Conservation (phyloP, 1,140 invertebrate species). For the Leucophenga varia region DNA sequence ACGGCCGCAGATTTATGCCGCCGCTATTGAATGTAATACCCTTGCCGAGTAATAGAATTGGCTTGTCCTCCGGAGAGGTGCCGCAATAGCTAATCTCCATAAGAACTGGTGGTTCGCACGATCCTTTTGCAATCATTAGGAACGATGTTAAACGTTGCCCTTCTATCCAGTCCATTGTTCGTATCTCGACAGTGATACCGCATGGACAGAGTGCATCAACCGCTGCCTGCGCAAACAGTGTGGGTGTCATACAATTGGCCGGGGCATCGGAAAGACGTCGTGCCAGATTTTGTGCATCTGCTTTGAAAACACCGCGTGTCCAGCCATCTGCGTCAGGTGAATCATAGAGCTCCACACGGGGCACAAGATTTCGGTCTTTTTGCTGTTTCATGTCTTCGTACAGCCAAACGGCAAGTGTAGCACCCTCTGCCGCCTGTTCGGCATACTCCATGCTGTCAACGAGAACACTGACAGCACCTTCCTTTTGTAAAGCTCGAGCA, state of each 20-base stretch:
- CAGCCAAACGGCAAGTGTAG: slow-evolving; percentile 62
- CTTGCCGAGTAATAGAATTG: slow-evolving; percentile 73
- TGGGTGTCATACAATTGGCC: slow-evolving; percentile 83
- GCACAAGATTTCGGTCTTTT: slow-evolving; percentile 57
- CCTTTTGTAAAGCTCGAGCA: slow-evolving; percentile 60
- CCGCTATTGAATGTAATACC: slow-evolving; percentile 87
- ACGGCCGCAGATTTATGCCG: slow-evolving; percentile 73
- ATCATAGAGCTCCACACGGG: slow-evolving; percentile 57
- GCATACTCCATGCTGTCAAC: slow-evolving; percentile 71
- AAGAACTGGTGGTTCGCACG: slow-evolving; percentile 69
- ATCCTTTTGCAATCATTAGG: slow-evolving; percentile 74
- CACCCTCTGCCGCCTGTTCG: too few species aligned
- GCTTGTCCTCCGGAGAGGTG: slow-evolving; percentile 56
- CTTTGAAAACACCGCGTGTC: slow-evolving; percentile 70
- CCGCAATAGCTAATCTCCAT: slow-evolving; percentile 68
- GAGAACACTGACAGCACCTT: slow-evolving; percentile 60
- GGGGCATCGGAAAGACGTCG: slow-evolving; percentile 76
- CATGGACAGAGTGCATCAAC: slow-evolving; percentile 59
- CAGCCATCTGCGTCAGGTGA: slow-evolving; percentile 61
- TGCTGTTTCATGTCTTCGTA: slow-evolving; percentile 65
- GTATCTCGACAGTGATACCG: slow-evolving; percentile 65
- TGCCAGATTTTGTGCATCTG: slow-evolving; percentile 82
- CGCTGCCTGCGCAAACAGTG: slow-evolving; percentile 69
- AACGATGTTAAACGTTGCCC: slow-evolving; percentile 72
- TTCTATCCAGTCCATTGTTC: slow-evolving; percentile 72